A percentile compares a stretch with the other conserved stretches of the same genome.
Evolutionary conservation across 2,888 invertebrate species (phyloP).

Genomic region (Trissolcus brochymenae): DNA sequence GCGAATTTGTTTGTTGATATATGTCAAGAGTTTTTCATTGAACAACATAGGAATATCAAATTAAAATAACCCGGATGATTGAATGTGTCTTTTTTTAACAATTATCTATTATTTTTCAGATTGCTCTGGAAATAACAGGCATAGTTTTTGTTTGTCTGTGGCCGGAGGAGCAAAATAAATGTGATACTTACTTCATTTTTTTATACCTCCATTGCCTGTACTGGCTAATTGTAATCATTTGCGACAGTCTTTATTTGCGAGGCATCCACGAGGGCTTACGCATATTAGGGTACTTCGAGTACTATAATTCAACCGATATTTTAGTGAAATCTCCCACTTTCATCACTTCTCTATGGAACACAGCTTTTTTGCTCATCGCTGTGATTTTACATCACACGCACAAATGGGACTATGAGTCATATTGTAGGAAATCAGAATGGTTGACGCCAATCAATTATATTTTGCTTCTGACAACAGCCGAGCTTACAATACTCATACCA

Average conservation of each 20-base stretch:
- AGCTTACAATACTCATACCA: constrained; percentile 74
- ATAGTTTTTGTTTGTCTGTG: constrained; percentile 71
- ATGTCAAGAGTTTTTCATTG: background rate
- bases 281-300: constrained; percentile 83
- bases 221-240: constrained; percentile 69
- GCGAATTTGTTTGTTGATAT: too few relatives aligned
- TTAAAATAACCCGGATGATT: constrained; percentile 2
- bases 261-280: constrained; percentile 80
- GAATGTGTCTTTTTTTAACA: background rate
- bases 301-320: constrained; percentile 80
- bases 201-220: constrained; percentile 72
- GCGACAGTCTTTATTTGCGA: constrained; percentile 78
- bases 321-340: constrained; percentile 81
- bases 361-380: constrained; percentile 69
- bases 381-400: constrained; percentile 73
- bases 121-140: constrained; percentile 69
- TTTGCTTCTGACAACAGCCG: constrained; percentile 78
- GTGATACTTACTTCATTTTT: constrained; percentile 73
- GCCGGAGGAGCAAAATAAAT: constrained; percentile 71
- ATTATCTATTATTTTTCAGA: constrained; percentile 61
- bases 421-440: constrained; percentile 77
- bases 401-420: constrained; percentile 74
- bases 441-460: constrained; percentile 73
- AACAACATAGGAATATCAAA: background rate
- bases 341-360: constrained; percentile 79